A percentile compares a stretch with the other conserved stretches of the same genome.
Evolutionary conservation across 37 sponge, comb jelly and placozoan genomes (phyloP).

Genomic region (Cliona cf. orientalis): DNA sequence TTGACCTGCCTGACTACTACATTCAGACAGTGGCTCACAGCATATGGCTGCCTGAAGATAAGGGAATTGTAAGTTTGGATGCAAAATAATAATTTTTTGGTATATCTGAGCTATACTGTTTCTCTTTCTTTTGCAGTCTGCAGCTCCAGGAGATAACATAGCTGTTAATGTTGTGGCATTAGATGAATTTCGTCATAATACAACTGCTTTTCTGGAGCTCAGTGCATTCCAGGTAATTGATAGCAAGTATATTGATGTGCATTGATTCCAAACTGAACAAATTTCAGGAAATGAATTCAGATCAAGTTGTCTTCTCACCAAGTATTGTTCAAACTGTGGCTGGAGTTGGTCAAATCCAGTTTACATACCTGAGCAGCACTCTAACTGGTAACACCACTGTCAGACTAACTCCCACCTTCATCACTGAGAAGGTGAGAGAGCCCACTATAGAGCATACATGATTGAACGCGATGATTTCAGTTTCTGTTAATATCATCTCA

Average conservation of each 20-base stretch:
- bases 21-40: constrained; percentile 8
- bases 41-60: neutral
- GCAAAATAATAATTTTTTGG: neutral
- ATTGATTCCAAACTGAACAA: neutral
- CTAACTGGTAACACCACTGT: neutral
- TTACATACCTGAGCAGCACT: neutral
- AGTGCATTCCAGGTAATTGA: neutral
- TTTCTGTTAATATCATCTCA: neutral
- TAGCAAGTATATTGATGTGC: neutral
- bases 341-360: neutral
- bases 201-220: constrained; percentile 11
- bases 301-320: neutral
- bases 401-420: neutral
- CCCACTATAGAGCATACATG: neutral
- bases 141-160: constrained; percentile 8
- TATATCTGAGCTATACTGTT: neutral
- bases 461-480: neutral
- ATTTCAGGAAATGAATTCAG: neutral
- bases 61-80: neutral
- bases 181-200: constrained; percentile 6
- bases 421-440: neutral
- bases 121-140: neutral
- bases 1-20: neutral
- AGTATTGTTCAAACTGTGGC: neutral
- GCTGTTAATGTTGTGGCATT: neutral